A percentile compares a stretch with the other conserved stretches of the same genome.
Conservation (phyloP, 2,888 invertebrate species). For the Rhingia campestris region DNA sequence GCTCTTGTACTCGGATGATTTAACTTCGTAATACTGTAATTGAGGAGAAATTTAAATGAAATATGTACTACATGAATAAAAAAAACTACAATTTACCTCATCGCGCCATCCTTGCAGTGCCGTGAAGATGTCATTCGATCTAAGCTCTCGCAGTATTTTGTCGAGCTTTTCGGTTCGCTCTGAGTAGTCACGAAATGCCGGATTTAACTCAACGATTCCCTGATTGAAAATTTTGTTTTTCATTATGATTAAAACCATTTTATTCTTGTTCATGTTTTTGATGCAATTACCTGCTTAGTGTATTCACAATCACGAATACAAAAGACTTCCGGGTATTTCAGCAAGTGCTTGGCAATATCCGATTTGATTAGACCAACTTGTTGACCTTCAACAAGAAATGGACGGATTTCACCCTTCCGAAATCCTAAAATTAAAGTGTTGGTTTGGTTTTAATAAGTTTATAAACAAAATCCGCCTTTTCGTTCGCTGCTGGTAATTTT, state of each 20-base stretch:
- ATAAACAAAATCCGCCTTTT: background rate
- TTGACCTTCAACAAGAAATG: constrained; percentile 93
- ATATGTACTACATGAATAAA: background rate
- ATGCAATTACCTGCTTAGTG: constrained; percentile 79
- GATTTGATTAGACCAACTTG: constrained; percentile 94
- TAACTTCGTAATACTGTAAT: constrained; percentile 96
- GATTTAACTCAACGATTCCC: constrained; percentile 92
- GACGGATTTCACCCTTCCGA: constrained; percentile 90
- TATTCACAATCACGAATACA: constrained; percentile 81
- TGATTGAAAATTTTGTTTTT: constrained; percentile 75
- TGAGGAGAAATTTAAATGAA: constrained; percentile 83
- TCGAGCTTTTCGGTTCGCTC: constrained; percentile 91
- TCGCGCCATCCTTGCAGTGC: constrained; percentile 96
- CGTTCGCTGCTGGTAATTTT: background rate
- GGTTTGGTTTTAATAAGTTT: background rate
- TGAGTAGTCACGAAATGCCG: constrained; percentile 92
- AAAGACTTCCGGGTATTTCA: constrained; percentile 91
- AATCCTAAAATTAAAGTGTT: constrained; percentile 85
- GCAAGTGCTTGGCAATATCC: constrained; percentile 91
- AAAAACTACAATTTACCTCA: constrained; percentile 85
- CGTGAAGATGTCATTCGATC: constrained; percentile 89
- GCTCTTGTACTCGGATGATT: constrained; percentile 85
- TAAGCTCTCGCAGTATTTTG: constrained; percentile 89
- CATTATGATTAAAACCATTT: too few species aligned
- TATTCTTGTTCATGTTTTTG: background rate